A percentile compares a stretch with the other conserved stretches of the same genome.
These are phyloP conservation scores for Siniperca undulata DNA, from an alignment of 2,797 vertebrate genomes.

Conservation along the genomic window DNA sequence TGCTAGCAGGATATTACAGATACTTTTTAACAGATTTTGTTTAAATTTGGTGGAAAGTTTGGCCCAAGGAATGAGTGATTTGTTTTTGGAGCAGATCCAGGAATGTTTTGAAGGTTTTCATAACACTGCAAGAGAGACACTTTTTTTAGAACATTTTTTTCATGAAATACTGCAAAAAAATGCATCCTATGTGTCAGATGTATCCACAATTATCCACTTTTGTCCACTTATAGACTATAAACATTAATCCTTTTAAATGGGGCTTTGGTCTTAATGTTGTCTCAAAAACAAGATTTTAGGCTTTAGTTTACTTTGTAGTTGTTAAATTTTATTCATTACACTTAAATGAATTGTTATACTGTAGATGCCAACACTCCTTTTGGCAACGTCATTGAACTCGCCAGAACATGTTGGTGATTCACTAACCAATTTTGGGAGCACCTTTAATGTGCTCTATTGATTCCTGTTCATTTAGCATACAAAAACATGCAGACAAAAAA, in stretches of 20 bases:
- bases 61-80: neutral
- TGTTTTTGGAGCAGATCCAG: neutral
- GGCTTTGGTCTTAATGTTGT: neutral
- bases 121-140: neutral
- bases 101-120: neutral
- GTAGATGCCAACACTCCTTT: neutral
- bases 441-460: neutral
- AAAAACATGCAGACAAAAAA: neutral
- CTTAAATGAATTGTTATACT: neutral
- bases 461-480: slow-evolving; percentile 2
- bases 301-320: neutral
- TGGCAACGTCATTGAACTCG: neutral
- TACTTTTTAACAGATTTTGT: neutral
- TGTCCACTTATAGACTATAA: neutral
- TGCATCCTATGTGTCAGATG: neutral
- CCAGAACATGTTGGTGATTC: neutral
- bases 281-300: neutral
- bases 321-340: neutral
- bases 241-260: neutral
- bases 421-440: neutral
- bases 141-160: neutral
- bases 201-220: neutral
- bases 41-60: slow-evolving; percentile 7
- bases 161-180: neutral
- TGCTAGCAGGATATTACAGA: neutral